These are phyloP conservation scores for Tilapia sparmanii DNA, from an alignment of 2,113 vertebrate genomes.

Conservation along the genomic window DNA sequence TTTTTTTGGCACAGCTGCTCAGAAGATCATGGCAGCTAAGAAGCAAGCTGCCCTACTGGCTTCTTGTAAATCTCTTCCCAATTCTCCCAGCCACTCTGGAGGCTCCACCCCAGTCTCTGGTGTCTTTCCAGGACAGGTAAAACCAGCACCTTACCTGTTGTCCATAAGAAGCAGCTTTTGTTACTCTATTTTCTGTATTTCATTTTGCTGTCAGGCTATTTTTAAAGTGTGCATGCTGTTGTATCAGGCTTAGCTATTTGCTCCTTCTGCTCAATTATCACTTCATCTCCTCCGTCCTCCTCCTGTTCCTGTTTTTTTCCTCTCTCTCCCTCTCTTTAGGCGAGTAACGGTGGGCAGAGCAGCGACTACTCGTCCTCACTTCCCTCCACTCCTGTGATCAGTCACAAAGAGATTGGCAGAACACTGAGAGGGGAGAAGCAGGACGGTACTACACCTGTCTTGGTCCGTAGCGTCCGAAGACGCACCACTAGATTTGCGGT, in stretches of 20 bases:
- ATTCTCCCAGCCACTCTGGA: constrained; percentile 90
- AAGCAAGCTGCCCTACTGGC: constrained; percentile 88
- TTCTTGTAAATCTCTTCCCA: constrained; percentile 92
- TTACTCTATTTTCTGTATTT: background rate
- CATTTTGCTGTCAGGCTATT: background rate
- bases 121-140: constrained; percentile 77
- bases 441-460: constrained; percentile 77
- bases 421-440: constrained; percentile 71
- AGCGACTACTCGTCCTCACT: constrained; percentile 94
- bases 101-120: constrained; percentile 83
- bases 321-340: constrained; percentile 57
- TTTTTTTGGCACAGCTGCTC: constrained; percentile 72
- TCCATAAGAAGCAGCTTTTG: background rate
- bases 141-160: background rate
- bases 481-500: constrained; percentile 84
- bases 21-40: constrained; percentile 85
- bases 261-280: constrained; percentile 7
- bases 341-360: constrained; percentile 89
- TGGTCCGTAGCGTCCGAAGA: constrained; percentile 81
- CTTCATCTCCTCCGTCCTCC: constrained; percentile 61
- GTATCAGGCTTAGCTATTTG: background rate
- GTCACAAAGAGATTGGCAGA: constrained; percentile 85
- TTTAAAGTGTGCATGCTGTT: background rate
- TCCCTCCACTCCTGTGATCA: constrained; percentile 91
- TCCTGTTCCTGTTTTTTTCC: background rate